phyloP scores from a whole-genome alignment of 2,113 vertebrate genomes.

The Hemicordylus capensis region DNA sequence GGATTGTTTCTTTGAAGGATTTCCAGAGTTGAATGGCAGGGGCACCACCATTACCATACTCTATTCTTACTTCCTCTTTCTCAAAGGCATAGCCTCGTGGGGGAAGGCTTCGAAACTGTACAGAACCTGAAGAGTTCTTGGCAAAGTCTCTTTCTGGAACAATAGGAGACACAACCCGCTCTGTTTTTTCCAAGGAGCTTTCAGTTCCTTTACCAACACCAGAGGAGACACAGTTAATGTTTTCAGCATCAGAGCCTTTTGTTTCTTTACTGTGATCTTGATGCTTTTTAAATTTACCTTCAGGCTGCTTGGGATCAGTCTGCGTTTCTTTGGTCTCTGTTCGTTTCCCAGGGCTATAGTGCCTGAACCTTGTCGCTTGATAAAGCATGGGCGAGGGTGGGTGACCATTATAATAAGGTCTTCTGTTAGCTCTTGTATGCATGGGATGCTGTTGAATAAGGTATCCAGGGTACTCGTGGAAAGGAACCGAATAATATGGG shows the following conservation, averaged over 20 bases:
- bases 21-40: slow-evolving; percentile 69
- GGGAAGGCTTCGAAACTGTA: slow-evolving; percentile 54
- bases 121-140: slow-evolving; percentile 56
- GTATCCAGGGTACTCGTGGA: slow-evolving; percentile 63
- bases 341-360: slow-evolving; percentile 57
- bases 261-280: slow-evolving; percentile 44
- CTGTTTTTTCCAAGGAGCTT: slow-evolving; percentile 53
- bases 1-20: slow-evolving; percentile 72
- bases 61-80: slow-evolving; percentile 69
- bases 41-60: slow-evolving; percentile 62
- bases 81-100: slow-evolving; percentile 66
- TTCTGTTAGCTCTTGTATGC: slow-evolving; percentile 58
- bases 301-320: slow-evolving; percentile 66
- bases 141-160: slow-evolving; percentile 60
- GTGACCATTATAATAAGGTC: slow-evolving; percentile 65
- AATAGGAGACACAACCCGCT: slow-evolving; percentile 50
- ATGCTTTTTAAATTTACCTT: slow-evolving; percentile 54
- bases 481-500: slow-evolving; percentile 56
- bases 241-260: slow-evolving; percentile 50
- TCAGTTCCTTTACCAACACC: slow-evolving; percentile 52
- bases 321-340: slow-evolving; percentile 70
- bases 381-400: slow-evolving; percentile 67
- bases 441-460: slow-evolving; percentile 59
- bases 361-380: slow-evolving; percentile 59
- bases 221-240: slow-evolving; percentile 56